Percentiles rank a stretch among this genome's conserved stretches.
Evolutionary conservation across 30 jellyfish, hydroid and myxozoan species (phyloP).

Genomic region (Mastigias papua): DNA sequence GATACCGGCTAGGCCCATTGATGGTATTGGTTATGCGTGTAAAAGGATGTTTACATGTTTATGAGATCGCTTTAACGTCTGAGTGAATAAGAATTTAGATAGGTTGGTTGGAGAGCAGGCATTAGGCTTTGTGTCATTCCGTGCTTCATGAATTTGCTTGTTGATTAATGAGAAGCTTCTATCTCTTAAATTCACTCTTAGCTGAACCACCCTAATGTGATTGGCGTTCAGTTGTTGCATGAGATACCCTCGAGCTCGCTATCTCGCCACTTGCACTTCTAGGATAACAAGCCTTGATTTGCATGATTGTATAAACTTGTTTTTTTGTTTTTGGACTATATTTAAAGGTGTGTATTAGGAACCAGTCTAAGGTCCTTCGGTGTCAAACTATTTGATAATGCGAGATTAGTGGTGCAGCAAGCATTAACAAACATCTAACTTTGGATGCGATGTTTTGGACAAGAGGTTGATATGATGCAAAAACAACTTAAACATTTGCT

Average conservation of each 20-base stretch:
- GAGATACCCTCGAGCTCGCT: no score
- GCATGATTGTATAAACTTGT: not conserved
- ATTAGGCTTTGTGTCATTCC: not conserved
- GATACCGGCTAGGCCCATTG: slow-evolving; percentile 74
- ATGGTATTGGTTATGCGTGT: slow-evolving; percentile 42
- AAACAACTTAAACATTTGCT: no score
- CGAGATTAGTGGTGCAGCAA: no score
- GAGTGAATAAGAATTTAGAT: slow-evolving; percentile 8
- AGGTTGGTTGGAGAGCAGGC: slow-evolving; percentile 8
- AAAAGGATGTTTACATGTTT: slow-evolving; percentile 49
- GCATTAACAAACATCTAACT: no score
- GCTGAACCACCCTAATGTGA: no score
- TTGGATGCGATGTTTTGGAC: no score
- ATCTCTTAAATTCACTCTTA: no score
- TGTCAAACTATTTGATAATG: no score
- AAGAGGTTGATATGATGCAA: no score
- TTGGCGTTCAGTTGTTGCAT: no score
- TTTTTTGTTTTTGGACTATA: not conserved
- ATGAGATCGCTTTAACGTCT: slow-evolving; percentile 25
- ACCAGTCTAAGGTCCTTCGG: not conserved
- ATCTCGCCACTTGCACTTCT: no score
- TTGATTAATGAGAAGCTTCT: not conserved
- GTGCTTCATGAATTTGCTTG: not conserved
- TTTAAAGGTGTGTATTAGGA: not conserved
- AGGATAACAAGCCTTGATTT: no score